Percentiles rank a stretch among this genome's conserved stretches.
Evolutionary conservation across 2,888 invertebrate genomes (phyloP).

Genomic region (Frankliniella fusca): DNA sequence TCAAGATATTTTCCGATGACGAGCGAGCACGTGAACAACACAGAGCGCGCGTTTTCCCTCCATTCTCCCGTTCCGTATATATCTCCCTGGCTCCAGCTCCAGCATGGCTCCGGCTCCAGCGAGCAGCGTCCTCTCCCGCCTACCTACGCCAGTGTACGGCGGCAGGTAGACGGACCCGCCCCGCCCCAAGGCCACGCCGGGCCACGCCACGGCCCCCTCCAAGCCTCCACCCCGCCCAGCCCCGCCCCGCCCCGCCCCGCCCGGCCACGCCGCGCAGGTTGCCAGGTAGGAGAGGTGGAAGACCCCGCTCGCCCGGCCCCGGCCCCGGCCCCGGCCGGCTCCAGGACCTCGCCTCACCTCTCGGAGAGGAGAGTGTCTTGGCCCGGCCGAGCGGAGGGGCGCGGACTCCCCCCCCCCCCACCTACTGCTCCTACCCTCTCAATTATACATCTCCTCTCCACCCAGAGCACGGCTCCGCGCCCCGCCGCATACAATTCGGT

Average conservation of each 20-base stretch:
- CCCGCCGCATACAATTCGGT: background rate
- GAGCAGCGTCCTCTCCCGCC: too few relatives aligned
- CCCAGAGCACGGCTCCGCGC: background rate
- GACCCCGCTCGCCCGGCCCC: background rate
- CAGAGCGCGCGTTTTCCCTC: too few relatives aligned
- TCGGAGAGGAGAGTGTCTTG: background rate
- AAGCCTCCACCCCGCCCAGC: background rate
- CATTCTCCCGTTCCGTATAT: too few relatives aligned
- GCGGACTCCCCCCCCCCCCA: background rate
- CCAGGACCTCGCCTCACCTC: background rate
- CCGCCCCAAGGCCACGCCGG: background rate
- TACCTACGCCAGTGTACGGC: too few relatives aligned
- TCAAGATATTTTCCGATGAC: too few relatives aligned
- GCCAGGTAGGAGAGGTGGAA: constrained; percentile 14
- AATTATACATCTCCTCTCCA: too few relatives aligned
- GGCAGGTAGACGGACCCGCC: too few relatives aligned
- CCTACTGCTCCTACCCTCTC: too few relatives aligned
- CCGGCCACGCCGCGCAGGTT: background rate
- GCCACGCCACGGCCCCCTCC: background rate
- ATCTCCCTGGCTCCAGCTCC: too few relatives aligned
- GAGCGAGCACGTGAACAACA: too few relatives aligned
- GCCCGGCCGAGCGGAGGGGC: background rate
- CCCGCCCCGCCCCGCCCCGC: background rate
- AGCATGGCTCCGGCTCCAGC: too few relatives aligned
- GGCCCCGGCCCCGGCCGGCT: background rate